These are phyloP conservation scores for Pseudotriccus pelzelni DNA, from an alignment of 2,797 vertebrate species.

Conservation along the genomic window DNA sequence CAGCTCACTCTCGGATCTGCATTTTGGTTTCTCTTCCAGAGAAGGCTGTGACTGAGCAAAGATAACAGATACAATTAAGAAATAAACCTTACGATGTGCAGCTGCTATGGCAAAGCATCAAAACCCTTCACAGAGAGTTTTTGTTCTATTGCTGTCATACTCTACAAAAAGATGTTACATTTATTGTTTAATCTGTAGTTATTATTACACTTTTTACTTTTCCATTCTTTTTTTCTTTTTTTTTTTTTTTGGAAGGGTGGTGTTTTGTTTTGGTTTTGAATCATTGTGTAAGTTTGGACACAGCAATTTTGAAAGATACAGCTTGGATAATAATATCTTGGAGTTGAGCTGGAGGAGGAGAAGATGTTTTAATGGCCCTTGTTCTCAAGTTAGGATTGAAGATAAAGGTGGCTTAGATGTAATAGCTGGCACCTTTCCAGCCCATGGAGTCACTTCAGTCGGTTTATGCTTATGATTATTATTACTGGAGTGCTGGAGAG, in stretches of 20 bases:
- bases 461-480: constrained; percentile 75
- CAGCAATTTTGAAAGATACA: background rate
- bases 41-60: background rate
- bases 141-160: background rate
- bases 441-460: constrained; percentile 63
- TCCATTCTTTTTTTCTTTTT: background rate
- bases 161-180: background rate
- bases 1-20: background rate
- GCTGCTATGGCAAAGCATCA: background rate
- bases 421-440: constrained; percentile 73
- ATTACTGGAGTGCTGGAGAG: constrained; percentile 82
- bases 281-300: background rate
- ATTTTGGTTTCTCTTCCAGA: background rate
- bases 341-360: constrained; percentile 32
- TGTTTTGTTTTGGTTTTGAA: background rate
- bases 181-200: background rate
- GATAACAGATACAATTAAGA: background rate
- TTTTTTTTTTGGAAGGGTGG: background rate
- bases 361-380: constrained; percentile 56
- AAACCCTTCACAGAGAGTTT: background rate
- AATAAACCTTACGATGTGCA: background rate
- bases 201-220: background rate
- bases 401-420: constrained; percentile 71
- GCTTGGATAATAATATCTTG: background rate
- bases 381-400: constrained; percentile 61